Percentiles rank a stretch among this genome's conserved stretches.
phyloP scores from a whole-genome alignment of 2,797 vertebrate genomes.

The Poecile montanus region DNA sequence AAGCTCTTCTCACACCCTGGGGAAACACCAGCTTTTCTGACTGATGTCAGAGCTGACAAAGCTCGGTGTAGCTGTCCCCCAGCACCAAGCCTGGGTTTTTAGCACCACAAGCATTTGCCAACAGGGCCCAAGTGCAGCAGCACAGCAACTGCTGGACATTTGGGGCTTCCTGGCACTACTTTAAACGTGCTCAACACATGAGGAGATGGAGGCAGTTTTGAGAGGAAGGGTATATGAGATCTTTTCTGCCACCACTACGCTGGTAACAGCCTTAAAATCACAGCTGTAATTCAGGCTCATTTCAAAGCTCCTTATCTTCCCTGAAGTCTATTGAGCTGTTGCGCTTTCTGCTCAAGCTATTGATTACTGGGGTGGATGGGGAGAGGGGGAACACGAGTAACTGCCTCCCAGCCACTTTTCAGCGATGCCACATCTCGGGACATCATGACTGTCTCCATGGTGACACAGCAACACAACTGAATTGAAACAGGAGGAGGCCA shows the following conservation, averaged over 20 bases:
- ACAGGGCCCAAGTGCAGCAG: background rate
- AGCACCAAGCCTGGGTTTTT: background rate
- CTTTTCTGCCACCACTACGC: background rate
- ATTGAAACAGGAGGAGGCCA: constrained; percentile 24
- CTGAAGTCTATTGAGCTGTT: background rate
- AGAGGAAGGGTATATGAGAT: background rate
- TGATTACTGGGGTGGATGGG: background rate
- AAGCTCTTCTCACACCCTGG: background rate
- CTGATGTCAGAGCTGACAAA: background rate
- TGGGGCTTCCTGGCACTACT: background rate
- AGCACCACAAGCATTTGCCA: background rate
- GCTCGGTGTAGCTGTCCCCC: background rate
- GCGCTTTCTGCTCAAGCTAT: background rate
- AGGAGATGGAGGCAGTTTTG: background rate
- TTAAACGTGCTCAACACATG: background rate
- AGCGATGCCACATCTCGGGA: background rate
- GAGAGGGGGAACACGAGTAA: background rate
- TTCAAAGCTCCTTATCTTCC: background rate
- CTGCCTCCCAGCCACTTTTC: background rate
- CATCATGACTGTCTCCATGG: constrained; percentile 15
- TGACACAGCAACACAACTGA: background rate
- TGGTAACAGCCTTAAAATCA: background rate
- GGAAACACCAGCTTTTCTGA: background rate
- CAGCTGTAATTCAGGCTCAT: background rate
- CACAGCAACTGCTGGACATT: background rate